These are phyloP conservation scores for Phortica variegata DNA, from an alignment of 1,140 invertebrate genomes.

Conservation along the genomic window DNA sequence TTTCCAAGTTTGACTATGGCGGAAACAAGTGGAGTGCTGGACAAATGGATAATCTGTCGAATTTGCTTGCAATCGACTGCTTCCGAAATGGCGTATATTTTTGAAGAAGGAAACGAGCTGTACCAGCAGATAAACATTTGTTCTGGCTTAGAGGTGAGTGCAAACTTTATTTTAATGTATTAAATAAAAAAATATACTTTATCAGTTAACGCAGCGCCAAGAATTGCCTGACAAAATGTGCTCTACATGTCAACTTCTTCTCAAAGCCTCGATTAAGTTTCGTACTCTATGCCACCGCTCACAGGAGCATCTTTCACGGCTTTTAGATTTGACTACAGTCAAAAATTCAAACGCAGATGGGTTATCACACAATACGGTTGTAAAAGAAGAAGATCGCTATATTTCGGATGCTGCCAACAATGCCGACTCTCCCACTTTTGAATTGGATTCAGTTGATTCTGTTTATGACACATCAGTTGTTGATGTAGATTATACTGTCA, in stretches of 20 bases:
- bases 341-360: too few relatives aligned
- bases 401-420: too few relatives aligned
- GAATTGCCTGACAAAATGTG: constrained; percentile 31
- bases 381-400: too few relatives aligned
- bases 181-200: too few relatives aligned
- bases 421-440: too few relatives aligned
- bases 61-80: too few relatives aligned
- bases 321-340: too few relatives aligned
- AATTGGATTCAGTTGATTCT: too few relatives aligned
- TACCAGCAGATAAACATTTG: constrained; percentile 20
- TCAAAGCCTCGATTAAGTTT: constrained; percentile 31
- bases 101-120: constrained; percentile 14
- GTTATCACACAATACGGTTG: too few relatives aligned
- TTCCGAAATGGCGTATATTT: constrained; percentile 21
- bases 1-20: neutral
- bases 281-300: constrained; percentile 29
- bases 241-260: constrained; percentile 26
- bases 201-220: constrained; percentile 22
- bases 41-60: constrained; percentile 16
- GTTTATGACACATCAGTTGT: too few relatives aligned
- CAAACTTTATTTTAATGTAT: neutral
- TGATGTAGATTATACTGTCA: too few relatives aligned
- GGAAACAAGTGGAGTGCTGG: neutral
- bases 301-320: constrained; percentile 18
- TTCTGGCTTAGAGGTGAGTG: constrained; percentile 25